Conservation (phyloP, 2,113 vertebrate genomes). For the Grallaria varia region DNA sequence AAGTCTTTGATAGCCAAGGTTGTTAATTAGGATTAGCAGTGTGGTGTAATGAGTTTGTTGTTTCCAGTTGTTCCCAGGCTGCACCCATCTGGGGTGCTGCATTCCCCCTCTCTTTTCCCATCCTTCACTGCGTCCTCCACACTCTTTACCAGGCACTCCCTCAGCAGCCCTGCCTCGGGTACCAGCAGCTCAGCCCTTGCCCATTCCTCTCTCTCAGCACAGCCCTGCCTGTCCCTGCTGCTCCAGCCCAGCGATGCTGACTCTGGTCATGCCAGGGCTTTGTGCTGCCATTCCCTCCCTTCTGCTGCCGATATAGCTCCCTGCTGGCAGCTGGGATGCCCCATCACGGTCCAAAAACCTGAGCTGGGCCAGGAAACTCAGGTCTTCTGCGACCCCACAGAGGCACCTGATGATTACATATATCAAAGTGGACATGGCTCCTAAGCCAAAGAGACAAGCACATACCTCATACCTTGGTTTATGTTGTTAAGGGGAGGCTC, state of each 20-base stretch:
- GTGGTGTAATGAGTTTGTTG: neutral
- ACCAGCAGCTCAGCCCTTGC: neutral
- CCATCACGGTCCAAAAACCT: neutral
- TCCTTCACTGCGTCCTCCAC: neutral
- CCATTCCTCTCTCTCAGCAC: neutral
- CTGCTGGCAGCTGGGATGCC: rapidly evolving
- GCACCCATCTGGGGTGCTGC: neutral
- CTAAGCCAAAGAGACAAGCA: neutral
- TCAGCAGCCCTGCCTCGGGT: neutral
- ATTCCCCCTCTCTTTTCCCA: neutral
- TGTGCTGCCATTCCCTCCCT: neutral
- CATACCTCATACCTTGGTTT: neutral
- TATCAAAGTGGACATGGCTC: neutral
- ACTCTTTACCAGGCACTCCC: neutral
- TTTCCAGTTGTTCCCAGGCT: neutral
- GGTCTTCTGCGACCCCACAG: neutral
- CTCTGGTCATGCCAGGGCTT: neutral
- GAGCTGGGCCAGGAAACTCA: neutral
- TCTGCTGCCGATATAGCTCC: neutral
- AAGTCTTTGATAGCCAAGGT: neutral
- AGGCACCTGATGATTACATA: neutral
- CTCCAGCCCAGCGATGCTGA: neutral
- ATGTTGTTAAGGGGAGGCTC: neutral
- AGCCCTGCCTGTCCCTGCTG: neutral
- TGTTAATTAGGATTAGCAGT: neutral